A percentile compares a stretch with the other conserved stretches of the same genome.
phyloP scores from a whole-genome alignment of 2,888 invertebrate species.

The Hirtodrosophila trivittata region DNA sequence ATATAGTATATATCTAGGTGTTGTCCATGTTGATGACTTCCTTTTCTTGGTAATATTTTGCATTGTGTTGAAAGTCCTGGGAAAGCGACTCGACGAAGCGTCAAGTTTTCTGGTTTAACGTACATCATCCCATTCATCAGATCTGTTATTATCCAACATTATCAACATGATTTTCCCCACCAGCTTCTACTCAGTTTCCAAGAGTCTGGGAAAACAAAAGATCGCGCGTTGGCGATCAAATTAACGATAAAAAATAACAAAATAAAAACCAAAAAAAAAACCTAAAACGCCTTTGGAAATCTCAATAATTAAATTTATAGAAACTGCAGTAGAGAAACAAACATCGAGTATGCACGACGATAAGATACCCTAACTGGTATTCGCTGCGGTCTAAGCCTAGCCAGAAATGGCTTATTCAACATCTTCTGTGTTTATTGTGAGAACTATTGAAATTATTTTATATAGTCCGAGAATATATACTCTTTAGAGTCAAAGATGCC shows the following conservation, averaged over 20 bases:
- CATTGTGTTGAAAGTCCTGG: constrained; percentile 39
- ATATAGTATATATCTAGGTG: background rate
- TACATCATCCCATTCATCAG: constrained; percentile 5
- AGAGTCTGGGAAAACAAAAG: constrained; percentile 67
- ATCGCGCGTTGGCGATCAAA: constrained; percentile 73
- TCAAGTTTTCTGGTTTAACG: too few species aligned
- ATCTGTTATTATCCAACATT: constrained; percentile 56
- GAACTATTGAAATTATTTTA: too few species aligned
- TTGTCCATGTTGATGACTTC: constrained; percentile 60
- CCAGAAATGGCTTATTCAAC: too few species aligned
- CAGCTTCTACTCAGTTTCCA: constrained; percentile 29
- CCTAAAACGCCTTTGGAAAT: constrained; percentile 35
- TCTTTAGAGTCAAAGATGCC: too few species aligned
- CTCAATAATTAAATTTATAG: constrained; percentile 73
- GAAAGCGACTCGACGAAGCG: background rate
- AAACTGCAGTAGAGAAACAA: constrained; percentile 22
- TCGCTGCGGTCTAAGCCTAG: too few species aligned
- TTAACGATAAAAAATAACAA: constrained; percentile 57
- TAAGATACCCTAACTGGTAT: too few species aligned
- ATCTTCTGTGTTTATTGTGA: too few species aligned
- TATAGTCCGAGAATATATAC: too few species aligned
- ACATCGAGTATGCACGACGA: background rate
- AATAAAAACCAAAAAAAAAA: constrained; percentile 31
- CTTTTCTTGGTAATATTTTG: constrained; percentile 55
- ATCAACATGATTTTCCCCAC: constrained; percentile 5